Evolutionary conservation across 1,140 invertebrate genomes (phyloP).

Genomic region (Ceratosolen fusciceps): DNA sequence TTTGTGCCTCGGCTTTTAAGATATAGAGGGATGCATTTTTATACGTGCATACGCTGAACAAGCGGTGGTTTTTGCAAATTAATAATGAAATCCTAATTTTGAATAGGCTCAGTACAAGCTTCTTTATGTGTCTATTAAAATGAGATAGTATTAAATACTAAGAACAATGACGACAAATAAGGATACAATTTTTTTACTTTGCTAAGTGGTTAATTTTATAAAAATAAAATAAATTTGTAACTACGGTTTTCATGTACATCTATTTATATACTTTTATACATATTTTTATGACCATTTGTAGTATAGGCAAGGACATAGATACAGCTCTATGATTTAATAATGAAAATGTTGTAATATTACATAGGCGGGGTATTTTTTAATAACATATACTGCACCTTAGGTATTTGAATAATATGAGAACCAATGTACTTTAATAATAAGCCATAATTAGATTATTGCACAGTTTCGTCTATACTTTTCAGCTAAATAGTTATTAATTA

Average conservation of each 20-base stretch:
- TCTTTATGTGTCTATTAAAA: background rate
- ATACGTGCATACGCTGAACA: background rate
- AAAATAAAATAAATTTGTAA: too few relatives aligned
- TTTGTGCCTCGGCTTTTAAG: background rate
- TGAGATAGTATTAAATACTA: background rate
- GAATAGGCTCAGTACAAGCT: background rate
- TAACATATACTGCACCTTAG: background rate
- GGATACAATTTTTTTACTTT: background rate
- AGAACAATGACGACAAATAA: background rate
- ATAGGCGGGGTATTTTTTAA: constrained; percentile 4
- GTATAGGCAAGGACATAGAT: background rate
- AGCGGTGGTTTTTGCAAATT: constrained; percentile 29
- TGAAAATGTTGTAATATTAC: constrained; percentile 40
- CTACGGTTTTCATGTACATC: too few relatives aligned
- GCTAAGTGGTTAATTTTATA: background rate
- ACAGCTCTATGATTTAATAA: constrained; percentile 23
- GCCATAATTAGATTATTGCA: background rate
- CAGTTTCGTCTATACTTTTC: background rate
- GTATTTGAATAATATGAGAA: constrained; percentile 13
- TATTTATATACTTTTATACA: too few relatives aligned
- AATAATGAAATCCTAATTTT: constrained; percentile 30
- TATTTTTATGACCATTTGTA: too few relatives aligned
- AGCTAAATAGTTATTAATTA: background rate
- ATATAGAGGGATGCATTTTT: background rate
- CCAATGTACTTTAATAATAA: background rate